phyloP scores from a whole-genome alignment of 2,113 vertebrate genomes.

The Sylvilagus bachmani region DNA sequence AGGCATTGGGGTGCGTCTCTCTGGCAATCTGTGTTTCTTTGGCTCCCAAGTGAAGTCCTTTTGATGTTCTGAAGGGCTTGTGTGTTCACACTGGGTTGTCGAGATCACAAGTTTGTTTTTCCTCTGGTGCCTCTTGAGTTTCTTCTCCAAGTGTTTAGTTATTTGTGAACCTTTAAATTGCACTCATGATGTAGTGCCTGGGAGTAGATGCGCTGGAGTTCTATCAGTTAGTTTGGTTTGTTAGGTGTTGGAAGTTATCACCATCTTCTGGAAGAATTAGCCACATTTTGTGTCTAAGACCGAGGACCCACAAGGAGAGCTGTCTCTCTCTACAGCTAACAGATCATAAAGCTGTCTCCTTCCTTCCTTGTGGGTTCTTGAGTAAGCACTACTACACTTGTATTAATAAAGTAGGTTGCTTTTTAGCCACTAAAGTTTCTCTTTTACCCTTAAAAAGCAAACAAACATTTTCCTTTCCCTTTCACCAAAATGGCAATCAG shows the following conservation, averaged over 20 bases:
- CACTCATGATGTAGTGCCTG: not conserved
- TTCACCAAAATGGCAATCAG: constrained; percentile 42
- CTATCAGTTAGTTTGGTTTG: not conserved
- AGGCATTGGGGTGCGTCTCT: not conserved
- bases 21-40: not conserved
- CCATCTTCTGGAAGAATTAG: not conserved
- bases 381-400: not conserved
- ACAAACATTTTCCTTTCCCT: not conserved
- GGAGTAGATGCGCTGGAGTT: not conserved
- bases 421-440: constrained; percentile 53
- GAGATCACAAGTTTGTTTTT: not conserved
- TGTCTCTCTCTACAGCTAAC: not conserved
- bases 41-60: not conserved
- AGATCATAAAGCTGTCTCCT: not conserved
- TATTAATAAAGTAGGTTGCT: constrained; percentile 2
- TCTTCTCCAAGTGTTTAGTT: not conserved
- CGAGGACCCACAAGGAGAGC: not conserved
- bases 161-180: not conserved
- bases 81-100: not conserved
- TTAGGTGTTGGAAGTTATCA: not conserved
- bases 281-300: not conserved
- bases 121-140: not conserved
- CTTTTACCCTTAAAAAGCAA: constrained; percentile 48
- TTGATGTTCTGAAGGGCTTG: not conserved
- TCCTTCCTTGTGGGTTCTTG: not conserved